Conservation (phyloP, 2,888 invertebrate species). For the Euproctis similis region DNA sequence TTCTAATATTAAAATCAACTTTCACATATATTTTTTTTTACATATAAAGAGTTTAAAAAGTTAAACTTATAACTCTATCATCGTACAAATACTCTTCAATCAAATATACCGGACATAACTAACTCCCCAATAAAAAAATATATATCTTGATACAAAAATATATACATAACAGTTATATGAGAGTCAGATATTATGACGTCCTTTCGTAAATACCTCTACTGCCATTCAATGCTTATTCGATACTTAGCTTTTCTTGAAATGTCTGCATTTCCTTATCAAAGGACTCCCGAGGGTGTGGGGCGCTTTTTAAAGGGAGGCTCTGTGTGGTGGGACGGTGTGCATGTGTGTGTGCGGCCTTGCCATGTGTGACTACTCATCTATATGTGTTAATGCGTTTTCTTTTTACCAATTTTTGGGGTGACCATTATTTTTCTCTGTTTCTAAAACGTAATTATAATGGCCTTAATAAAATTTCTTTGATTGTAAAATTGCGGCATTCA, state of each 20-base stretch:
- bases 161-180: conserved; percentile 19
- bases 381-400: conserved; percentile 77
- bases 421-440: conserved; percentile 23
- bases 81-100: too few relatives aligned
- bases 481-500: too few relatives aligned
- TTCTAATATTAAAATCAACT: too few relatives aligned
- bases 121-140: conserved; percentile 6
- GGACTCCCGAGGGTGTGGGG: conserved; percentile 50
- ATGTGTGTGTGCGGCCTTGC: conserved; percentile 41
- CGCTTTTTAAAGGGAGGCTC: conserved; percentile 53
- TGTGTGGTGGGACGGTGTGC: conserved; percentile 27
- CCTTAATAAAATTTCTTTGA: too few relatives aligned
- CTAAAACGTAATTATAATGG: too few relatives aligned
- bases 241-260: conserved; percentile 73
- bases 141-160: conserved; percentile 10
- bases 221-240: conserved; percentile 57
- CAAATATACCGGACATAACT: conserved; percentile 6
- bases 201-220: conserved; percentile 49
- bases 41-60: too few relatives aligned
- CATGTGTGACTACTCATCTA: conserved; percentile 69
- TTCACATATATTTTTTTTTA: too few relatives aligned
- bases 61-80: too few relatives aligned
- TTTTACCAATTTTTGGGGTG: conserved; percentile 73
- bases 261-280: conserved; percentile 77
- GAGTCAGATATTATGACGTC: conserved; percentile 43